A percentile compares a stretch with the other conserved stretches of the same genome.
Evolutionary conservation across 2,113 vertebrate species (phyloP).

Genomic region (Sinocyclocheilus maitianheensis): DNA sequence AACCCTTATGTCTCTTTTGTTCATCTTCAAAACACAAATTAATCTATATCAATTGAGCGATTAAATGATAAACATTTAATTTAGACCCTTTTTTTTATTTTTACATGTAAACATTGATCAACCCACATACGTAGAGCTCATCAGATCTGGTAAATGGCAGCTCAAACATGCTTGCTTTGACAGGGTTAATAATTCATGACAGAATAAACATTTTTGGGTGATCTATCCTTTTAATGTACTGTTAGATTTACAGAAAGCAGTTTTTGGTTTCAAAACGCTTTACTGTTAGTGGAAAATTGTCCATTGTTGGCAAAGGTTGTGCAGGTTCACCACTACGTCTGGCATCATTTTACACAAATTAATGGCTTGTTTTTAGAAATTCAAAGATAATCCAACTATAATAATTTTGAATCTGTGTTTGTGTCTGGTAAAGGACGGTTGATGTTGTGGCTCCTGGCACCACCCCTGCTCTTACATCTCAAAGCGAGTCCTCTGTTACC

Average conservation of each 20-base stretch:
- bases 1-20: neutral
- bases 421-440: conserved; percentile 51
- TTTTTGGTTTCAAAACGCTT: neutral
- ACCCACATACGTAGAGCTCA: neutral
- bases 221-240: neutral
- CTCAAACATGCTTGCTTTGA: too few species aligned
- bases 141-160: neutral
- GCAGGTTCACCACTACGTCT: neutral
- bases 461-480: conserved; percentile 52
- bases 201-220: neutral
- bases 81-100: neutral
- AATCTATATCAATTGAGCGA: neutral
- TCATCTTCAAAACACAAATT: neutral
- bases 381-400: too few species aligned
- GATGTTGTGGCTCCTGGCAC: conserved; percentile 66
- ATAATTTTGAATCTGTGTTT: neutral
- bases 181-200: neutral
- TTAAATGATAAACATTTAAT: neutral
- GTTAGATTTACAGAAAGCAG: neutral
- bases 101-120: neutral
- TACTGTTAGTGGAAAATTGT: neutral
- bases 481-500: conserved; percentile 61
- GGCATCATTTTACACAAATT: neutral
- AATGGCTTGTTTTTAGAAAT: neutral
- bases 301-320: neutral